Base-by-base conservation (phyloP, 2,888 invertebrate species). In the Amphipyra berbera region DNA sequence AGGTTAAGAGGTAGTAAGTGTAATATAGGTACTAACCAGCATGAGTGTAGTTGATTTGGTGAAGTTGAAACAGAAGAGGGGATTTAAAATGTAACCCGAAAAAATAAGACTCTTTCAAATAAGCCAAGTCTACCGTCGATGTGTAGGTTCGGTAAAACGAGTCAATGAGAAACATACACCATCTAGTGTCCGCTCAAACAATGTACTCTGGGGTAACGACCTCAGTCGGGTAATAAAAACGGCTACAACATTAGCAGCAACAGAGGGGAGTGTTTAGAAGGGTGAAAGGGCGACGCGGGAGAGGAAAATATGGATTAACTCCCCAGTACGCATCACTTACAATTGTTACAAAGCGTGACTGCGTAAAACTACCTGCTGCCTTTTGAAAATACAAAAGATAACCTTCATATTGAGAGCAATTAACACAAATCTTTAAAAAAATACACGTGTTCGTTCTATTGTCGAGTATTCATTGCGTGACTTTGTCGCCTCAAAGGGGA, bases 261-360 rank as follows among this genome's bases (percentile, higher is more conserved):
- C 50, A 14, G 49, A 54, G 69, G 71, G 76, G 76, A 76, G 70
- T 6, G 71, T 67, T 21, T 40, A 44, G 75, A 68, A 68, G 69
- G 69, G 69, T 75, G 54, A 52, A 74, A 38, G 14, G 50, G 52
- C 67, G 57, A 41, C 50, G 54, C 49, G 55, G 30, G 76, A 69
- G 63, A 70, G 6, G n/a, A 30, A 30, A 54, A 70, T 73, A 73
- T 73, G 15, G 67, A 67, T 67, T 57, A 50, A n/a, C 47, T 67
- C 10, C 42, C 37, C 73, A 41, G 41, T 38, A 46, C 62, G 76
- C 15, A 37, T 33, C 38, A 47, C 70, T 45, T 30, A 2, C 42
- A 30, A 44, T 40, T 8, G 15, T 13, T 66, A 30, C 30, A 30
- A 30, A 30, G 30, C 7, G 30, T 30, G 30, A 30, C 30, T 30